These are phyloP conservation scores for Squalus acanthias DNA, from an alignment of 2,797 vertebrate species.

Conservation along the genomic window DNA sequence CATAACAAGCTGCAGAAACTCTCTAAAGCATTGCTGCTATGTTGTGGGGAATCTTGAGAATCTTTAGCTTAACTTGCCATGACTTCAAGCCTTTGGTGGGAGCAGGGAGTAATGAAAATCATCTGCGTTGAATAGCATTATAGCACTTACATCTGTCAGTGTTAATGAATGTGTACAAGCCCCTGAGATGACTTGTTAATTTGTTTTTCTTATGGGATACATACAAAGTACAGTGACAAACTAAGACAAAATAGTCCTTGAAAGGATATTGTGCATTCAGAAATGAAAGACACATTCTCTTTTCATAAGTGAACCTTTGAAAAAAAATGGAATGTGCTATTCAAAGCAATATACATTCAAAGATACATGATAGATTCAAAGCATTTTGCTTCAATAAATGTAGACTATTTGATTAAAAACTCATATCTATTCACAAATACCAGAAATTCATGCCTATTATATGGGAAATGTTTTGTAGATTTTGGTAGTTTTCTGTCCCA, in stretches of 20 bases:
- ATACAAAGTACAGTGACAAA: neutral
- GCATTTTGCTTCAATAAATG: neutral
- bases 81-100: slow-evolving; percentile 56
- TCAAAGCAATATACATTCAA: neutral
- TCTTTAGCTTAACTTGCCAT: slow-evolving; percentile 67
- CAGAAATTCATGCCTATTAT: neutral
- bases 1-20: slow-evolving; percentile 90
- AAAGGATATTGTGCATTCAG: neutral
- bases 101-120: slow-evolving; percentile 46
- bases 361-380: neutral
- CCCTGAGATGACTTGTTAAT: slow-evolving; percentile 43
- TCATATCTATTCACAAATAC: neutral
- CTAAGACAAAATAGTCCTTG: neutral
- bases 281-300: neutral
- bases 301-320: neutral
- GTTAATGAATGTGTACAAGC: slow-evolving; percentile 42
- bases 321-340: neutral
- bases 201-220: slow-evolving; percentile 37
- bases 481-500: neutral
- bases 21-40: slow-evolving; percentile 80
- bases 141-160: slow-evolving; percentile 45
- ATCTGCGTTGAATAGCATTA: slow-evolving; percentile 39
- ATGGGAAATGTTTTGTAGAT: neutral
- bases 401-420: neutral
- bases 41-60: slow-evolving; percentile 86